Percentiles rank a stretch among this genome's conserved stretches.
Evolutionary conservation across 2,888 invertebrate species (phyloP).

Genomic region (Callimorpha dominula): DNA sequence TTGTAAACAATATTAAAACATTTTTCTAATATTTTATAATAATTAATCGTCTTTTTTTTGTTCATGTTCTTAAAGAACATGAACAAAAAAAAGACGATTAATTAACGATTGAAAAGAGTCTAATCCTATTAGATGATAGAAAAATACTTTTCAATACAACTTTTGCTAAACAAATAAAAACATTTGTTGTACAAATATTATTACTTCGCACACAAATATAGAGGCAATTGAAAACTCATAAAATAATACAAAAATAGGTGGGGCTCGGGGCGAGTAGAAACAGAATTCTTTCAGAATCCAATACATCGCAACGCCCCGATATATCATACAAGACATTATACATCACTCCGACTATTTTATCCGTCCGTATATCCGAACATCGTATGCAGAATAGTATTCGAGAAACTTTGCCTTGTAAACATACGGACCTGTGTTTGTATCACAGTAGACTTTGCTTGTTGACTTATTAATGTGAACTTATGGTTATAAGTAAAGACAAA

Average conservation of each 20-base stretch:
- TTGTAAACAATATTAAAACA: not conserved
- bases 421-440: conserved; percentile 25
- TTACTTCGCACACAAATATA: not conserved
- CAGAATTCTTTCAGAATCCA: conserved; percentile 45
- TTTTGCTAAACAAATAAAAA: not conserved
- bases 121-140: not conserved
- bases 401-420: conserved; percentile 55
- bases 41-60: too few relatives aligned
- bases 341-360: conserved; percentile 60
- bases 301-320: conserved; percentile 49
- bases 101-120: not conserved
- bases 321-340: conserved; percentile 60
- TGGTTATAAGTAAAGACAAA: not conserved
- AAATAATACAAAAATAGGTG: conserved; percentile 31
- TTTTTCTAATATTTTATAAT: not conserved
- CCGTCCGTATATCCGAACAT: conserved; percentile 54
- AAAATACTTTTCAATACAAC: not conserved
- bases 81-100: not conserved
- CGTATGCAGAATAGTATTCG: conserved; percentile 62
- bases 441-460: not conserved
- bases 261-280: conserved; percentile 21
- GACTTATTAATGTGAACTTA: not conserved
- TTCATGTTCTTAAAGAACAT: not conserved
- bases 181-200: not conserved
- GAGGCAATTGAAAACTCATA: conserved; percentile 18